A percentile compares a stretch with the other conserved stretches of the same genome.
Evolutionary conservation across 2,888 invertebrate species (phyloP).

Genomic region (Nephrotoma appendiculata): DNA sequence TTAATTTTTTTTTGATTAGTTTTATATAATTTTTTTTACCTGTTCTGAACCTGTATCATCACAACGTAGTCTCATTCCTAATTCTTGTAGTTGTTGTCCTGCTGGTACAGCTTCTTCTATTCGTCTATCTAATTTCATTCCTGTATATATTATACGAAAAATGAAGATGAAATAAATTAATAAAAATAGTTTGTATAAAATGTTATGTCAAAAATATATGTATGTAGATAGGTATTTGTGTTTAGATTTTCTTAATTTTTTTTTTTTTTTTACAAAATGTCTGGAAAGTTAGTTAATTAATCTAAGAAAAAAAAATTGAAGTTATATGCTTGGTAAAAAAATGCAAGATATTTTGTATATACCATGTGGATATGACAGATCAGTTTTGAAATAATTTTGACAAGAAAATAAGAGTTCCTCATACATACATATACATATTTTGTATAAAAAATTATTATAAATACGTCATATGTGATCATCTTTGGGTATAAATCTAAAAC

Average conservation of each 20-base stretch:
- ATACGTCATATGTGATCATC: neutral
- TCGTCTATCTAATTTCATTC: constrained; percentile 43
- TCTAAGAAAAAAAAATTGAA: neutral
- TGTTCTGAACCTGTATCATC: constrained; percentile 43
- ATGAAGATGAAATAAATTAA: neutral
- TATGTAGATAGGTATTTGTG: neutral
- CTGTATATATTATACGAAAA: constrained; percentile 14
- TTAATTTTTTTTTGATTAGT: neutral
- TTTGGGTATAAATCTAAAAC: too few relatives aligned
- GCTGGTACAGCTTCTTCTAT: constrained; percentile 57
- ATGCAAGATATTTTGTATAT: neutral
- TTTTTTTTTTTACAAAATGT: neutral
- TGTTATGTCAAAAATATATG: neutral
- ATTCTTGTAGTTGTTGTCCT: constrained; percentile 48
- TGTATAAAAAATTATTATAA: neutral
- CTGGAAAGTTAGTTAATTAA: neutral
- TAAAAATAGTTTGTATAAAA: neutral
- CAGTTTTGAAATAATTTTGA: neutral
- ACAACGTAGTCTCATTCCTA: constrained; percentile 36
- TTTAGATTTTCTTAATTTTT: neutral
- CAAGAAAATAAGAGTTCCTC: neutral
- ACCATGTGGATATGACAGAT: neutral
- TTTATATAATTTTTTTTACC: constrained; percentile 18
- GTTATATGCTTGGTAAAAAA: neutral
- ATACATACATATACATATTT: neutral